Base-by-base conservation (phyloP, 1,140 invertebrate genomes). In the Maniola jurtina region DNA sequence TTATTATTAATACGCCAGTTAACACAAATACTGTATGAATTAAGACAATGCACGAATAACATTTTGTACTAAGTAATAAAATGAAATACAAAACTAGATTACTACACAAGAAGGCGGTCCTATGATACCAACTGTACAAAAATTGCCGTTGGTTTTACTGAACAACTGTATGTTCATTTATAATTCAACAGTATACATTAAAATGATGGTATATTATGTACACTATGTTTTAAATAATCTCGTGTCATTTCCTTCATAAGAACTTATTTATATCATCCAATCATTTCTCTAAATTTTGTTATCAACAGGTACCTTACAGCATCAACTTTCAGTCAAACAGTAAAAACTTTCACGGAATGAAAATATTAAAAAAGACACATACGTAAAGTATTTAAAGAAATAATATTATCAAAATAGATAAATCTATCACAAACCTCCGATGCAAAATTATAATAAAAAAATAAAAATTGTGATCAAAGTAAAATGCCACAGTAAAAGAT, bases 341-440 rank as follows among this genome's bases (percentile, higher is more conserved):
- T 77, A 78, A 84, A 81, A 85, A 81, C 77, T 86, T 81, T 68
- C 85, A 86, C 86, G 88, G 88, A 90, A 90, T 90, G 88, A 86
- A 90, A 85, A 77, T 73, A 11, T 77, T 75, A 75, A 25, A 25
- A 83, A 84, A 81, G 79, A 85, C 79, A 84, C 79, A 88, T 89
- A 90, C 85, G 69, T 88, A 84, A 86, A 86, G 88, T 90, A 90
- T 73, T 81, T 71, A 72, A 86, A 80, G 78, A 84, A 75, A 81
- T 75, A 84, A 77, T 74, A 76, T 76, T 86, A 86, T 80, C 72
- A 87, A 90, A 90, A 88, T 88, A 89, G 75, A 81, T 62, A 80
- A 80, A 80, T 77, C 75, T 83, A 86, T 76, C 52, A 72, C 76
- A 83, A 88, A 87, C 81, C 79, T 81, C 81, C 85, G 79, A 85